Base-by-base conservation (phyloP, 2,113 vertebrate species). In the Bujurquina vittata region DNA sequence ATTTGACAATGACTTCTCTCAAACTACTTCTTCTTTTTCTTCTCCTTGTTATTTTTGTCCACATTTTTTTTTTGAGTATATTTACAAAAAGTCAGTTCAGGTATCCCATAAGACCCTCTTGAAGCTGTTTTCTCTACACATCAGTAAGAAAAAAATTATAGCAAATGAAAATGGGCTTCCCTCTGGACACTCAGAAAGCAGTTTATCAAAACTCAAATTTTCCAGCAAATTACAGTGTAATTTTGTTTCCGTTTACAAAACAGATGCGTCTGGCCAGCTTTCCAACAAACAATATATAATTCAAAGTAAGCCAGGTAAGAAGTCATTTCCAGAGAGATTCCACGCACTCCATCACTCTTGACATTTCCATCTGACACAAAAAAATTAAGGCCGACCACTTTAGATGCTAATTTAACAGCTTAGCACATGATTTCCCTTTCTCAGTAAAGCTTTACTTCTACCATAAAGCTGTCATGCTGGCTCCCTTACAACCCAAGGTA, bases 351-450 rank as follows among this genome's bases (percentile, higher is more conserved):
- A 77, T 89, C 87, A 76, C 63, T 75, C 69, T 83, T 88, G 75
- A 84, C 88, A 87, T 92, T 91, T 93, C 83, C 40, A 43, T 86
- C 59, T 79, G 88, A 87, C 79, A 72, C 69, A 31, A 15, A 87
- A 72, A 91, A 93, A 91, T 91, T 83, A 91, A 86, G 79, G 82
- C 55, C 17, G 29, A 65, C 78, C 72, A 86, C 77, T 93, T 86
- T 82, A 77, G 86, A 92, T 93, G 91, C 87, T 91, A 93, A 93
- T 93, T 94, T 87, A 87, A 89, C 72, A 33, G 84, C 82, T 92
- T 90, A 90, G 81, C 67, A 82, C 79, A 87, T 83, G 54, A 89
- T 88, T 90, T 89, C 72, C 84, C 55, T 80, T 80, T 84, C 90
- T 77, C 76, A 9, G 79, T 79, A 78, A 83, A 90, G 88, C 89